Evolutionary conservation across 2,888 invertebrate species (phyloP), one percentile per base, ranked within the genome.

Genomic region (Biston stratarius): DNA sequence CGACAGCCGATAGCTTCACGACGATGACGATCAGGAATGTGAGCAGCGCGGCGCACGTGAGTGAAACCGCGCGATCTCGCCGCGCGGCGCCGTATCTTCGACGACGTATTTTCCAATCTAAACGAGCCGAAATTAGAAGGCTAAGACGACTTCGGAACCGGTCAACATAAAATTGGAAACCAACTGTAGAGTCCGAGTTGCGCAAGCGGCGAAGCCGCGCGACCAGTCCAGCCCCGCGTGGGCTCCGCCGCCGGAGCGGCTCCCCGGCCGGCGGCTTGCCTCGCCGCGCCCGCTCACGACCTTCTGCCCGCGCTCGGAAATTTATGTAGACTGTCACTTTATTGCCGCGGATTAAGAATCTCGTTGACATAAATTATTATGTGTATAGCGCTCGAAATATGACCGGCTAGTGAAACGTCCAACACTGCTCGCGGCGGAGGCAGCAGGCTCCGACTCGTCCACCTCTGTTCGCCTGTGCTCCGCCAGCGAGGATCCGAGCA

Each of bases 91-190:
- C 61, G 67, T 74, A 74, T 85, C 81, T 82, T 83, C 80, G 80
- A 78, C 86, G 82, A 83, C 82, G 85, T 90, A 89, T 91, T 92
- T 92, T 92, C 92, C 90, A 91, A 92, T 92, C 91, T 92, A 92
- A 92, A 91, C 91, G 92, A 90, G 86, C 92, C 92, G 90, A 93
- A 92, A 92, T 92, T 92, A 92, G 92, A 92, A 92, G 92, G 91
- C 91, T 91, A 85, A 89, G 90, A 91, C 92, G 88, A 90, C 87
- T 91, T 88, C 76, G 85, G 85, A 93, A 94, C 93, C 93, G 93
- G 93, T 94, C 92, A 93, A 94, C 93, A 92, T 93, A 93, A 94
- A 93, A 92, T 94, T 93, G 93, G 92, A 93, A 93, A 93, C 93
- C 91, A 89, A 92, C 87, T 91, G 91, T 92, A 88, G 91, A 89